Percentiles rank a stretch among this genome's conserved stretches.
Evolutionary conservation across 2,888 invertebrate species (phyloP).

Genomic region (Ethmia dodecea): DNA sequence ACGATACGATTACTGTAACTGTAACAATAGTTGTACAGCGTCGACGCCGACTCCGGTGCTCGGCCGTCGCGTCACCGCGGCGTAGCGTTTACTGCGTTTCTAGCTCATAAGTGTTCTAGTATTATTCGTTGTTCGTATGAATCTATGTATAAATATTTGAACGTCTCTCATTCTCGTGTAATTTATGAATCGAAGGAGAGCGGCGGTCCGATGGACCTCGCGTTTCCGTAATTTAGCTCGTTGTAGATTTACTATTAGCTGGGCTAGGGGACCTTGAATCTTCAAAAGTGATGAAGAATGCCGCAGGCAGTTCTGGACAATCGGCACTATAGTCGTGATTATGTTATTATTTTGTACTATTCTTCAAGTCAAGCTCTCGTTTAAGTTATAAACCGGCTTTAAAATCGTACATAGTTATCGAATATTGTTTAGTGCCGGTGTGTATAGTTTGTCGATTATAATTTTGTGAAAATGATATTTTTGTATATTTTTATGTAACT

Average conservation of each 20-base stretch:
- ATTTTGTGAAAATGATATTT: conserved; percentile 77
- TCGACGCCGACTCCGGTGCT: conserved; percentile 57
- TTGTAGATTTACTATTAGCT: conserved; percentile 75
- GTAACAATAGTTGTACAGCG: conserved; percentile 67
- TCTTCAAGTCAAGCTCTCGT: conserved; percentile 74
- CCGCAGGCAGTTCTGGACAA: conserved; percentile 76
- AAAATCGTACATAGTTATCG: conserved; percentile 72
- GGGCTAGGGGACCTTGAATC: conserved; percentile 78
- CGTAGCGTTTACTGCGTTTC: conserved; percentile 55
- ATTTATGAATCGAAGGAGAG: conserved; percentile 72
- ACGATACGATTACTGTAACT: conserved; percentile 51
- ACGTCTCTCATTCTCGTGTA: conserved; percentile 75
- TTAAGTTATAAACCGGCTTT: conserved; percentile 71
- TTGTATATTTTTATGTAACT: conserved; percentile 76
- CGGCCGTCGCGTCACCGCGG: conserved; percentile 63
- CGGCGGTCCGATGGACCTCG: conserved; percentile 48
- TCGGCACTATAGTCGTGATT: conserved; percentile 76
- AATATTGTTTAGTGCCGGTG: conserved; percentile 69
- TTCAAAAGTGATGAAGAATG: conserved; percentile 61
- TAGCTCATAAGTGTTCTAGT: conserved; percentile 74
- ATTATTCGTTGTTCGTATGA: conserved; percentile 77
- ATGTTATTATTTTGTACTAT: conserved; percentile 65
- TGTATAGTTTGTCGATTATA: conserved; percentile 73
- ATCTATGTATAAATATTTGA: conserved; percentile 77
- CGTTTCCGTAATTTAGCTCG: conserved; percentile 71